phyloP scores from a whole-genome alignment of 2,888 invertebrate genomes.

The Belgica antarctica region DNA sequence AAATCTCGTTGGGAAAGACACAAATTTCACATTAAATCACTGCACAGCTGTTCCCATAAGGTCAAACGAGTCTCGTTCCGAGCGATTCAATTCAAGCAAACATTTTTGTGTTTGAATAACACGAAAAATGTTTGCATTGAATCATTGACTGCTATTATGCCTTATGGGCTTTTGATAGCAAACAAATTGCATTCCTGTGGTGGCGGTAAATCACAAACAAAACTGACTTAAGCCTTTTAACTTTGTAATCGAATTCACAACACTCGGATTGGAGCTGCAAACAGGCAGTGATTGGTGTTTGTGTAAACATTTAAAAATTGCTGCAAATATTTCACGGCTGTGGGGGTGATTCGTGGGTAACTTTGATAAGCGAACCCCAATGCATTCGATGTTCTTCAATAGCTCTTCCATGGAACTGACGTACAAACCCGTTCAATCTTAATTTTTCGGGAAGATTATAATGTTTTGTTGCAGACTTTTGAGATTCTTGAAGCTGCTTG shows the following conservation, averaged over 20 bases:
- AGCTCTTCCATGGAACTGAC: too few relatives aligned
- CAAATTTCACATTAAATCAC: slow-evolving; percentile 6
- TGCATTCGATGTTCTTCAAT: too few relatives aligned
- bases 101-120: neutral
- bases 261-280: too few relatives aligned
- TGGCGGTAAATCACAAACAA: slow-evolving; percentile 22
- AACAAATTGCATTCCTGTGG: slow-evolving; percentile 33
- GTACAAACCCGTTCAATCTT: too few relatives aligned
- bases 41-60: neutral
- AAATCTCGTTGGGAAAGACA: slow-evolving; percentile 1
- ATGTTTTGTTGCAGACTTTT: too few relatives aligned
- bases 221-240: neutral
- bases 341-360: too few relatives aligned
- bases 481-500: too few relatives aligned
- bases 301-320: too few relatives aligned
- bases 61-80: neutral
- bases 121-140: neutral
- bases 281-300: too few relatives aligned
- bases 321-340: too few relatives aligned
- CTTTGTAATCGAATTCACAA: neutral
- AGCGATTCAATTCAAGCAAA: neutral
- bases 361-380: too few relatives aligned
- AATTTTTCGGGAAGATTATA: too few relatives aligned
- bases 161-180: neutral
- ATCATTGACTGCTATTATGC: neutral